Evolutionary conservation across 2,113 vertebrate genomes (phyloP).

Genomic region (Lucifuga dentata): DNA sequence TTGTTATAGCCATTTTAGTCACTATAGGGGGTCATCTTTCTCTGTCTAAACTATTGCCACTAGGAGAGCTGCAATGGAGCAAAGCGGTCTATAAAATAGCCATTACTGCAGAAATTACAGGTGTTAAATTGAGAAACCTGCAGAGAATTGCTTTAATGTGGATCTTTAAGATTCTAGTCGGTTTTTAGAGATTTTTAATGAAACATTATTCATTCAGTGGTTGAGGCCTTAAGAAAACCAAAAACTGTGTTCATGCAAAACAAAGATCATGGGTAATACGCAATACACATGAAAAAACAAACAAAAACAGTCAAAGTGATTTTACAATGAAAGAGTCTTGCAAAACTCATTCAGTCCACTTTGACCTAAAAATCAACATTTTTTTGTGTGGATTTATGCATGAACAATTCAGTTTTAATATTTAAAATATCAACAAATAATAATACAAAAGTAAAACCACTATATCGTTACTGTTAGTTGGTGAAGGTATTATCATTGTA

Average conservation of each 20-base stretch:
- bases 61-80: neutral
- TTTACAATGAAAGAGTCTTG: constrained; percentile 4
- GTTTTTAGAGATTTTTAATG: constrained; percentile 11
- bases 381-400: neutral
- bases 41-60: constrained; percentile 7
- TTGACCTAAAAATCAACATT: constrained; percentile 2
- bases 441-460: too few relatives aligned
- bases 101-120: constrained; percentile 19
- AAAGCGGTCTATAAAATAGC: neutral
- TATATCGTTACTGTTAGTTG: too few relatives aligned
- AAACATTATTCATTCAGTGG: constrained; percentile 53
- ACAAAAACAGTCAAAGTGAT: neutral
- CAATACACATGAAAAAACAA: constrained; percentile 24
- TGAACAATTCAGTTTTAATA: too few relatives aligned
- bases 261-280: constrained; percentile 33
- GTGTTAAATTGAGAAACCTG: constrained; percentile 27
- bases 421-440: too few relatives aligned
- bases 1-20: constrained; percentile 23
- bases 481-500: too few relatives aligned
- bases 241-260: constrained; percentile 35
- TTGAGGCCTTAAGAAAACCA: constrained; percentile 62
- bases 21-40: constrained; percentile 35
- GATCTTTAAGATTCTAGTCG: constrained; percentile 26
- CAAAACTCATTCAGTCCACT: constrained; percentile 25
- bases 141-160: constrained; percentile 28